Base-by-base conservation (phyloP, 2,797 vertebrate genomes). In the Eremophila alpestris region DNA sequence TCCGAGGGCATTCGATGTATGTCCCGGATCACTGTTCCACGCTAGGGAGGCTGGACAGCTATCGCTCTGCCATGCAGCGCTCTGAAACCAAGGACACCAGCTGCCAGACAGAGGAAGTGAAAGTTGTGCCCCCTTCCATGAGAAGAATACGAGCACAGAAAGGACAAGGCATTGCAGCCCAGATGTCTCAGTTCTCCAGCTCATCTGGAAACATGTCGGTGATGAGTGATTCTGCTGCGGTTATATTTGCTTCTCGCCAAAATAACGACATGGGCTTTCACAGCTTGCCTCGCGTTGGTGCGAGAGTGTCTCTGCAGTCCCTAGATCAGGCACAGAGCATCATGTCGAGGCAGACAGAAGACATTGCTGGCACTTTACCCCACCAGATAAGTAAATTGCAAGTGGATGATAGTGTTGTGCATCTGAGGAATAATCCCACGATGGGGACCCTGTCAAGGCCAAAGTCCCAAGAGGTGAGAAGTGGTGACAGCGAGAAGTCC, bases 101-200 rank as follows among this genome's bases (percentile, higher is more conserved):
- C 98, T 99, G 99, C 97, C 99, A 99, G 98, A 99, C 99, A 0
- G 99, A 99, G 88, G 98, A 98, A 36, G 96, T 99, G 51, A 99
- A 98, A 97, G 95, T 99, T 3, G 98, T 99, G 4, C 99, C 99
- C 4, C 99, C 99, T 23, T 99, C 99, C 3, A 97, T 99, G 98
- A 98, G 99, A 83, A 98, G 99, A 93, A 99, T 99, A 95, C 97
- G 99, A 40, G 99, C 99, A 0, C 99, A 99, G 95, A 98, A 98
- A 80, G 99, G 99, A 67, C 99, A 99, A 79, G 99, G 99, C 52
- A 99, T 99, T 30, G 99, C 99, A 4, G 98, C 99, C 86, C 99
- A 99, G 97, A 99, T 99, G 98, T 98, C 98, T 16, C 98, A 99
- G 64, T 98, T 99, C 80, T 99, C 99, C 5, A 97, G 97, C 90